Conservation (phyloP, 2,888 invertebrate genomes). For the Parnassius apollo region DNA sequence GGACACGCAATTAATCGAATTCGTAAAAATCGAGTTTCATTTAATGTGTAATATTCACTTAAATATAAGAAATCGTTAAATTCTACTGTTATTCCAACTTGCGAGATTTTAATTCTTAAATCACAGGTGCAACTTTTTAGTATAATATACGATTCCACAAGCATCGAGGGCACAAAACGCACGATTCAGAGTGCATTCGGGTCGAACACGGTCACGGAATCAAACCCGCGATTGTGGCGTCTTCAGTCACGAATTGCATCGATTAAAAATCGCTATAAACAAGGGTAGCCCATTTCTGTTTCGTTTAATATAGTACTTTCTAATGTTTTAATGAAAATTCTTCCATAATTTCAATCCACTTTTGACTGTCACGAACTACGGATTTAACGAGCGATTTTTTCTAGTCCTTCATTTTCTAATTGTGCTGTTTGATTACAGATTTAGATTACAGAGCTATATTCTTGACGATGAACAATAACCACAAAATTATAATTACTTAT, state of each 20-base stretch:
- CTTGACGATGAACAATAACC: too few relatives aligned
- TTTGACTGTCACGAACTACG: slow-evolving; percentile 20
- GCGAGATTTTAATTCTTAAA: not conserved
- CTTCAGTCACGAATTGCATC: slow-evolving; percentile 40
- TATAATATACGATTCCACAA: slow-evolving; percentile 17
- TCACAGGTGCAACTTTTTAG: not conserved
- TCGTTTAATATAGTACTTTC: slow-evolving; percentile 17
- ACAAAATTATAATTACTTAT: too few relatives aligned
- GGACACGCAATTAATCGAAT: too few relatives aligned
- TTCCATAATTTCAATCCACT: slow-evolving; percentile 15
- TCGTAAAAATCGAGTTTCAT: too few relatives aligned
- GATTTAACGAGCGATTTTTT: slow-evolving; percentile 13
- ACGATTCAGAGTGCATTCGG: slow-evolving; percentile 49
- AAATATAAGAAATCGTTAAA: too few relatives aligned
- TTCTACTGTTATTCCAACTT: not conserved
- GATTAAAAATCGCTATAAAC: slow-evolving; percentile 24
- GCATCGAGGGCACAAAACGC: slow-evolving; percentile 45
- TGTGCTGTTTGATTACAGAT: too few relatives aligned
- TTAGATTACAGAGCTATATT: too few relatives aligned
- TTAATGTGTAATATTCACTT: too few relatives aligned
- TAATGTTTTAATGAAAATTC: slow-evolving; percentile 11
- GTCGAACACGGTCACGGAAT: slow-evolving; percentile 41
- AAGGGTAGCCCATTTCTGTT: slow-evolving; percentile 14
- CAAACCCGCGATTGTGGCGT: slow-evolving; percentile 29
- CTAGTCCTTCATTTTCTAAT: not conserved